These are phyloP conservation scores for Callospermophilus lateralis DNA, from an alignment of 2,113 vertebrate genomes.

Conservation along the genomic window DNA sequence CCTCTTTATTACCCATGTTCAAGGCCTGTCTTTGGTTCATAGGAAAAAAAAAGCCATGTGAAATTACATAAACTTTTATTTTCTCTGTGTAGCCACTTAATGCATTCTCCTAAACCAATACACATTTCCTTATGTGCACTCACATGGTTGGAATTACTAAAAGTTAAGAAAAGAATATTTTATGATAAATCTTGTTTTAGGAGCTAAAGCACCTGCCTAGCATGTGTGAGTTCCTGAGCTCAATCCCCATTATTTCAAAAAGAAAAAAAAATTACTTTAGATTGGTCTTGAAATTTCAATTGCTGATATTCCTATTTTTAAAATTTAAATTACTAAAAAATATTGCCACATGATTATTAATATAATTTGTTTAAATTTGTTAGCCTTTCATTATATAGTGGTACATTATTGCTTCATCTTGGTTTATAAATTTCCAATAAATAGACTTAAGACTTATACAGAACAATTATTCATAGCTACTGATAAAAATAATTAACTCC, in stretches of 20 bases:
- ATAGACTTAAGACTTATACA: no score
- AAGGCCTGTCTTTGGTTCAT: not conserved
- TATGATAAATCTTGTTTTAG: not conserved
- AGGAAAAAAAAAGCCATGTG: not conserved
- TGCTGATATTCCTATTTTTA: not conserved
- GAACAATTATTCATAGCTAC: not conserved
- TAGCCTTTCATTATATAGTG: not conserved
- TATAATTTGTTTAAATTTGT: not conserved
- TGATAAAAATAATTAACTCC: not conserved
- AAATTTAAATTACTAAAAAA: not conserved
- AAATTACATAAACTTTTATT: not conserved
- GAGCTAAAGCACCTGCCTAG: no score
- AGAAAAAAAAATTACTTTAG: not conserved
- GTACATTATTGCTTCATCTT: not conserved
- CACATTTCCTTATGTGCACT: not conserved
- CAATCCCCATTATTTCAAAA: no score
- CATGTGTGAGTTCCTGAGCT: no score
- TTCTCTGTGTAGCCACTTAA: not conserved
- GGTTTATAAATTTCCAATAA: not conserved
- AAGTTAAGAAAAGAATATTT: not conserved
- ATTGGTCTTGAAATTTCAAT: not conserved
- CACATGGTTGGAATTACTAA: not conserved
- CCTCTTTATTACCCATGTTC: not conserved
- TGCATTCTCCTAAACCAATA: not conserved
- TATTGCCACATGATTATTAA: not conserved